Conservation (phyloP, 2,888 invertebrate genomes). For the Oligia strigilis region DNA sequence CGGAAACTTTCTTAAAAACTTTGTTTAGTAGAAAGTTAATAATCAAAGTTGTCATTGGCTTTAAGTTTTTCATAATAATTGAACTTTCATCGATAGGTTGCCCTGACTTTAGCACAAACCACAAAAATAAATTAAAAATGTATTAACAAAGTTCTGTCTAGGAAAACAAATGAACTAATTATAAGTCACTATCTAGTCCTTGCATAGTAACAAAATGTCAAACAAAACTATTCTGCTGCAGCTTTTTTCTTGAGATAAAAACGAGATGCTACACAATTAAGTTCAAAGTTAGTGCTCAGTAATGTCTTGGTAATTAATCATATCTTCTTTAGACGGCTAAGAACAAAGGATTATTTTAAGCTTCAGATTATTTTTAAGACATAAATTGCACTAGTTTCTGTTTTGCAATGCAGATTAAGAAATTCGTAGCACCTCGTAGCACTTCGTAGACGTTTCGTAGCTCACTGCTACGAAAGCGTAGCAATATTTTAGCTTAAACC, state of each 20-base stretch:
- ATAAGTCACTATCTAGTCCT: background rate
- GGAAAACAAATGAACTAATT: constrained; percentile 20
- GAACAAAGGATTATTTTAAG: background rate
- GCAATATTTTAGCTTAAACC: background rate
- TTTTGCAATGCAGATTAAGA: background rate
- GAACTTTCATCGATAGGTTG: background rate
- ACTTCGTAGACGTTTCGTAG: constrained; percentile 30
- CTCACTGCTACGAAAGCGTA: constrained; percentile 28
- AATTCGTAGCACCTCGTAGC: constrained; percentile 23
- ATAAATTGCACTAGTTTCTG: background rate
- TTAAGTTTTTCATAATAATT: background rate
- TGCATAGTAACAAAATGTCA: constrained; percentile 13
- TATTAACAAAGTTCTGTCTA: constrained; percentile 4
- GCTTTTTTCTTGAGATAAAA: constrained; percentile 24
- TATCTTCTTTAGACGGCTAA: constrained; percentile 11
- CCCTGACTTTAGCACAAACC: background rate
- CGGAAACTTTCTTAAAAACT: background rate
- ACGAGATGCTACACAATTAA: constrained; percentile 2
- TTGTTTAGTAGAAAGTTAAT: background rate
- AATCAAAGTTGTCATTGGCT: background rate
- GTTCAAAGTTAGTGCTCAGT: constrained; percentile 29
- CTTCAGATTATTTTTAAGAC: background rate
- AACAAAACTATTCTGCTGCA: constrained; percentile 4
- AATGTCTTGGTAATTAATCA: constrained; percentile 50
- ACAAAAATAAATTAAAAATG: constrained; percentile 8